Evolutionary conservation across 2,888 invertebrate genomes (phyloP).

Genomic region (Philereme transversata): DNA sequence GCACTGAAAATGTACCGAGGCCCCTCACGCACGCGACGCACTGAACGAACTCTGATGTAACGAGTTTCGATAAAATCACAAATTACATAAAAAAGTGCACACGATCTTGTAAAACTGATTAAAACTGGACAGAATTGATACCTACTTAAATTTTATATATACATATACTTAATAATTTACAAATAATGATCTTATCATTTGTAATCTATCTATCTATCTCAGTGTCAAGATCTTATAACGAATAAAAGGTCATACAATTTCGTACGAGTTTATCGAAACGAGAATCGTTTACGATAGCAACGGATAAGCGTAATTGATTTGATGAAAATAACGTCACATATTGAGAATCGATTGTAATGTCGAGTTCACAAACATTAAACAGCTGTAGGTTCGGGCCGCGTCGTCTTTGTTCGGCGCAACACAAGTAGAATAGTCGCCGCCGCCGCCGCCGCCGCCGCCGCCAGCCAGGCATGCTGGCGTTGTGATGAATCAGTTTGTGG

Average conservation of each 20-base stretch:
- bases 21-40: constrained; percentile 49
- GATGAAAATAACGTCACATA: constrained; percentile 50
- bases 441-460: constrained; percentile 16
- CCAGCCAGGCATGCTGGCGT: constrained; percentile 43
- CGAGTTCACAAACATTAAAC: constrained; percentile 76
- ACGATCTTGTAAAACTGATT: not conserved
- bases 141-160: too few relatives aligned
- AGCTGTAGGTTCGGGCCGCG: constrained; percentile 68
- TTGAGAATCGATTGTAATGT: constrained; percentile 69
- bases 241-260: not conserved
- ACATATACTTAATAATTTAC: too few relatives aligned
- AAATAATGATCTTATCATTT: too few relatives aligned
- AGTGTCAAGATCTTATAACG: not conserved
- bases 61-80: constrained; percentile 36
- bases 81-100: not conserved
- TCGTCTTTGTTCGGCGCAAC: constrained; percentile 68
- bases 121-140: not conserved
- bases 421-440: constrained; percentile 39
- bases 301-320: constrained; percentile 1
- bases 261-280: not conserved
- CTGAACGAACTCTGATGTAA: constrained; percentile 54
- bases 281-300: not conserved
- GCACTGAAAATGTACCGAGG: constrained; percentile 69
- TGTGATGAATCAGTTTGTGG: constrained; percentile 49
- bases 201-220: too few relatives aligned